Percentiles rank a stretch among this genome's conserved stretches.
Conservation (phyloP, 2,113 vertebrate genomes). For the Pteronura brasiliensis region DNA sequence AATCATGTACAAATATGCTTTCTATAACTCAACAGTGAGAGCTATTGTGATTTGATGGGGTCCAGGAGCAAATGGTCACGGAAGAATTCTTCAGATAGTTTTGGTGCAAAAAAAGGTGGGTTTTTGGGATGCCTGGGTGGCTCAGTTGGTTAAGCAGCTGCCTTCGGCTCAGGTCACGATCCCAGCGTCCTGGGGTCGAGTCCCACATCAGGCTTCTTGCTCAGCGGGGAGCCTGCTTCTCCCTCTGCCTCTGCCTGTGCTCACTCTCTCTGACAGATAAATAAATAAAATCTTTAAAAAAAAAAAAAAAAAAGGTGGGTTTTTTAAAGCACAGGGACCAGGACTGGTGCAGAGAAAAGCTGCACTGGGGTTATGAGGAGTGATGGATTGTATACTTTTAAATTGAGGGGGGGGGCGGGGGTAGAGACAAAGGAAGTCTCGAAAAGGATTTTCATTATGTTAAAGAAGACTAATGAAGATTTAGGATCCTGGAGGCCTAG, state of each 20-base stretch:
- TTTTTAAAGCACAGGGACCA: background rate
- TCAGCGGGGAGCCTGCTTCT: no score
- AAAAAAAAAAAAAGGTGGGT: background rate
- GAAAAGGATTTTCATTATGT: background rate
- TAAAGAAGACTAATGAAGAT: background rate
- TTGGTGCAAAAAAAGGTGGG: background rate
- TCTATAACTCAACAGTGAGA: background rate
- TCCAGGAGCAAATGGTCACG: background rate
- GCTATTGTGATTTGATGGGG: background rate
- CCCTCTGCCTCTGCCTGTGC: no score
- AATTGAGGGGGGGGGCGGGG: background rate
- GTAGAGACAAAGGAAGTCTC: background rate
- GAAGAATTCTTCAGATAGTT: background rate
- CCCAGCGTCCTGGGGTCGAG: no score
- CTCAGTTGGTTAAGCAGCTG: no score
- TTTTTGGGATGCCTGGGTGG: background rate
- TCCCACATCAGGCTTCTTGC: no score
- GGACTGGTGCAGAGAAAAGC: background rate
- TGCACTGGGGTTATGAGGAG: background rate
- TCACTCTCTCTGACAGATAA: no score
- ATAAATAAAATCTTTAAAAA: no score
- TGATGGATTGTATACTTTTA: background rate
- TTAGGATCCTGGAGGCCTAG: background rate
- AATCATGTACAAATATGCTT: background rate
- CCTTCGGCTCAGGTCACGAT: no score